Evolutionary conservation across 2,797 vertebrate species (phyloP).

Genomic region (Cetoscarus ocellatus): DNA sequence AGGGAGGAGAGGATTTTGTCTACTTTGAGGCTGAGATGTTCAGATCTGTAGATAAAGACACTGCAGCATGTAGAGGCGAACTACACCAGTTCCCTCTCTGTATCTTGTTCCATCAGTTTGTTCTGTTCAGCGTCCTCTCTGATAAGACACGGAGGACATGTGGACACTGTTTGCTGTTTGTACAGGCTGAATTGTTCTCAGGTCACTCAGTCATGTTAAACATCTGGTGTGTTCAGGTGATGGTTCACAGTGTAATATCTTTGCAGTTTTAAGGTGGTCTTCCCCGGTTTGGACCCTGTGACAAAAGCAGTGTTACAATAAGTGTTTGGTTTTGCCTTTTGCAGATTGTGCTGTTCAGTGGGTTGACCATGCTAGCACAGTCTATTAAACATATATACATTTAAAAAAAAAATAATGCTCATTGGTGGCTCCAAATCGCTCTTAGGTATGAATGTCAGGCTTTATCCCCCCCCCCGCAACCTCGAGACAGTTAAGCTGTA

Average conservation of each 20-base stretch:
- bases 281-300: too few relatives aligned
- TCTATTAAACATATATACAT: too few relatives aligned
- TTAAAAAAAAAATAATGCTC: too few relatives aligned
- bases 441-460: too few relatives aligned
- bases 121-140: slow-evolving; percentile 34
- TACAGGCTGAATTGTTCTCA: not conserved
- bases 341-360: too few relatives aligned
- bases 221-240: not conserved
- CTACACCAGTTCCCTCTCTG: slow-evolving; percentile 42
- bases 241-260: not conserved
- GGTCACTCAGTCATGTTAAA: not conserved
- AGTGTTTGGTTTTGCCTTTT: too few relatives aligned
- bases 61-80: slow-evolving; percentile 29
- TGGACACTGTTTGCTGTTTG: slow-evolving; percentile 5
- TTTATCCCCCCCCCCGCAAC: too few relatives aligned
- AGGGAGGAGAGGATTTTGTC: slow-evolving; percentile 51
- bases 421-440: too few relatives aligned
- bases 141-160: slow-evolving; percentile 54
- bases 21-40: slow-evolving; percentile 40
- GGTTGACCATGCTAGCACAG: too few relatives aligned
- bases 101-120: slow-evolving; percentile 70
- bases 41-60: slow-evolving; percentile 76
- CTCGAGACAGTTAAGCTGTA: too few relatives aligned
- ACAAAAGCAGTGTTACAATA: too few relatives aligned
- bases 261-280: too few relatives aligned